These are phyloP conservation scores for Adela reaumurella DNA, from an alignment of 2,888 invertebrate genomes.

Conservation along the genomic window DNA sequence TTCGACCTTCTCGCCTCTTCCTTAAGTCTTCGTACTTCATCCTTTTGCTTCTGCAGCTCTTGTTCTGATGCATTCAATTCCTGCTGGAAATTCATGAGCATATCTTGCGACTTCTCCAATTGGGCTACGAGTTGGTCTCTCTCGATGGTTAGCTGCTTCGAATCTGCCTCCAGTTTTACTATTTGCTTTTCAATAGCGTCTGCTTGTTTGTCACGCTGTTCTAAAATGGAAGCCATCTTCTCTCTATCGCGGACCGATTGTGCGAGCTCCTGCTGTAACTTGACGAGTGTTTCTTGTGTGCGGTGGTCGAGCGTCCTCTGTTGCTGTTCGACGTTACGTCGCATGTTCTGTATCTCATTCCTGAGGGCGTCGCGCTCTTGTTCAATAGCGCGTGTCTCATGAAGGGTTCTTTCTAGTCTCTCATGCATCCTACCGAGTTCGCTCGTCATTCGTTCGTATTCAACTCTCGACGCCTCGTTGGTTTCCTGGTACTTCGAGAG, in stretches of 20 bases:
- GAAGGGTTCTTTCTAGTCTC: constrained; percentile 68
- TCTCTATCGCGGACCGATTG: constrained; percentile 70
- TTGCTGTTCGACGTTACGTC: constrained; percentile 62
- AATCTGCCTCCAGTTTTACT: constrained; percentile 78
- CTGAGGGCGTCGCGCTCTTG: constrained; percentile 71
- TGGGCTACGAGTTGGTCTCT: constrained; percentile 85
- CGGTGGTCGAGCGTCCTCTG: constrained; percentile 63
- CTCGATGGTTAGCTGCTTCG: constrained; percentile 81
- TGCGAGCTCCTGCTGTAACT: constrained; percentile 70
- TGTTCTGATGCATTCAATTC: constrained; percentile 81
- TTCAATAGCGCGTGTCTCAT: constrained; percentile 67
- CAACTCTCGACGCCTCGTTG: constrained; percentile 77
- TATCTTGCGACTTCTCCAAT: constrained; percentile 88
- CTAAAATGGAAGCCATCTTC: constrained; percentile 72
- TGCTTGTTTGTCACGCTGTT: constrained; percentile 74
- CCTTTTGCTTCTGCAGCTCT: constrained; percentile 75
- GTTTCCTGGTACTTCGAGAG: constrained; percentile 80
- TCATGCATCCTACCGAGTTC: constrained; percentile 80
- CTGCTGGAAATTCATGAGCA: constrained; percentile 90
- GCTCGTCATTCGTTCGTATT: constrained; percentile 79
- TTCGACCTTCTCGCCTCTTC: constrained; percentile 67
- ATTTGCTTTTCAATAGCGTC: constrained; percentile 83
- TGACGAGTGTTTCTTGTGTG: constrained; percentile 68
- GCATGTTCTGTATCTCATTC: constrained; percentile 64
- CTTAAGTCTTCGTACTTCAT: constrained; percentile 73